Base-by-base conservation (phyloP, 2,113 vertebrate species). In the Arothron firmamentum region DNA sequence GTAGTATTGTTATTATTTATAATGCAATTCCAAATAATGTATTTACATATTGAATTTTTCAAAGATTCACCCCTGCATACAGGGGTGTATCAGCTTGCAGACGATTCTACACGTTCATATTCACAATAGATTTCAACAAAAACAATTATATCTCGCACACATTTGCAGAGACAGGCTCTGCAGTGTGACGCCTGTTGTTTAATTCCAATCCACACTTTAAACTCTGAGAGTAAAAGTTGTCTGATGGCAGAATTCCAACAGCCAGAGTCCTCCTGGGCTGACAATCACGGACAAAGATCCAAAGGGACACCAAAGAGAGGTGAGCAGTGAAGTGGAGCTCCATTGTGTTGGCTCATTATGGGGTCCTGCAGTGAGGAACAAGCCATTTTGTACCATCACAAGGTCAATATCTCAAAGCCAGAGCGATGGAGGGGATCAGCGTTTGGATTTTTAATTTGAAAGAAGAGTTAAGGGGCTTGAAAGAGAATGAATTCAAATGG, bases 291-390 rank as follows among this genome's bases (percentile, higher is more conserved):
- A 89, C 88, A 89, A 89, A 88, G 86, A 82, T 72, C 74, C 83
- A n/a, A 21, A 78, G 77, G 87, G 82, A 90, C 78, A 82, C 80
- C 79, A 88, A 80, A 84, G 86, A 86, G 82, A 88, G 83, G 82
- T 87, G 87, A 84, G 86, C 87, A 89, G 85, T 86, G 83, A 88
- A 88, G 83, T 90, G 88, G 77, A 89, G 81, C 86, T 77, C 84
- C 81, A 83, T 89, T 89, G 86, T 88, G 81, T 75, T 75, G 83
- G 82, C 82, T 87, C 78, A 87, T 88, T 87, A 87, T 84, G 79
- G 79, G 72, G 64, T 85, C 85, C 82, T 64, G 75, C 77, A 69
- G 88, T 81, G 86, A 90, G 87, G 82, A 87, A 83, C 85, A 83
- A 78, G 84, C 84, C 80, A 86, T 88, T 88, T 90, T 88, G 84